Base-by-base conservation (phyloP, 2,888 invertebrate genomes). In the Drosophila rellima region DNA sequence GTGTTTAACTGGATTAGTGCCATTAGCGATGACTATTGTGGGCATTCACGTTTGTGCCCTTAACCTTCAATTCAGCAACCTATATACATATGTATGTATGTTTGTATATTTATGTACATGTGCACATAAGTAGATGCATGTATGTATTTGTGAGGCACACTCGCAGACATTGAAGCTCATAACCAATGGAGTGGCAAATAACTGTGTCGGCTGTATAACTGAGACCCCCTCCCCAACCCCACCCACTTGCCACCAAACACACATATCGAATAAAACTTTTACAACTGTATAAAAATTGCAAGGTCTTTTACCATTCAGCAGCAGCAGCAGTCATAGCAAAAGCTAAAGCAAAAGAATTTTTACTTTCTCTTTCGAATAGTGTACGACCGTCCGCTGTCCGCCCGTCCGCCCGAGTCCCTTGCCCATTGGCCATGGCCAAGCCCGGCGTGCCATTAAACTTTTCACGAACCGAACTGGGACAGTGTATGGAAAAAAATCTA, bases 391-490 rank as follows among this genome's bases (percentile, higher is more conserved):
- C 23, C 47, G 52, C 71, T 31, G 57, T 51, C 72, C 65, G 33
- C 35, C 55, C 55, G 29, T 31, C 65, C 20, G 31, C 29, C 23
- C 54, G 10, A 7, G n/a, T 42, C n/a, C 23, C 45, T 57, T 55
- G 15, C 55, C 66, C 62, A 56, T 57, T 37, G 37, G 51, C 39
- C 29, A 40, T 63, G 51, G 56, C 70, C 51, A 45, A 52, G 63
- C 66, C 78, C 66, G 76, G 80, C 87, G 70, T 64, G 80, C 89
- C 80, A 88, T 83, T 83, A 89, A 89, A 86, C 85, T 89, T 86
- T 89, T 89, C 82, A 89, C 78, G 78, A 88, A 86, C 85, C 82
- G 69, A 89, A 86, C 88, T 85, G 85, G 89, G 85, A 82, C 89
- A 85, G 73, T 80, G 63, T 69, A 80, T 87, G 63, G 45, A 62